phyloP scores from a whole-genome alignment of 1,140 invertebrate genomes.

The Trachymyrmex cornetzi region DNA sequence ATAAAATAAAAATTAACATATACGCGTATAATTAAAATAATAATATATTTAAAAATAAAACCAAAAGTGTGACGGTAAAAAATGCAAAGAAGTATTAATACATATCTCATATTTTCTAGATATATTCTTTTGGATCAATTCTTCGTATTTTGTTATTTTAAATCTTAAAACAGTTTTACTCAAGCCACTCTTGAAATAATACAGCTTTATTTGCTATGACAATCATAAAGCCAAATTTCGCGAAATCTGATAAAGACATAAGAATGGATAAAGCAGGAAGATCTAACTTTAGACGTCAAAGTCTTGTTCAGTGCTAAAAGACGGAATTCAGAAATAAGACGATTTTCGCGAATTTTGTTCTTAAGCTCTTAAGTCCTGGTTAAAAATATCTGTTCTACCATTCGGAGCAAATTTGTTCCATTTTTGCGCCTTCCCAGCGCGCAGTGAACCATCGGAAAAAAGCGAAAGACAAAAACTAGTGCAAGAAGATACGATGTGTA shows the following conservation, averaged over 20 bases:
- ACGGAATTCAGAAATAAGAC: slow-evolving; percentile 13
- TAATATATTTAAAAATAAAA: slow-evolving; percentile 18
- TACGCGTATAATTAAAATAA: not conserved
- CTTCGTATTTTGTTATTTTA: not conserved
- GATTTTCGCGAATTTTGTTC: slow-evolving; percentile 7
- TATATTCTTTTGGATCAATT: not conserved
- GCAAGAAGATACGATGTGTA: slow-evolving; percentile 24
- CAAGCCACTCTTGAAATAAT: not conserved
- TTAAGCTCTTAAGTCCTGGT: not conserved
- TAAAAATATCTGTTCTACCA: not conserved
- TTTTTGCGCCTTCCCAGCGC: not conserved
- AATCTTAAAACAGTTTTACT: not conserved
- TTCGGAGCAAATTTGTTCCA: not conserved
- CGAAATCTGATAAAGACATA: not conserved
- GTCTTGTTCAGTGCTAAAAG: not conserved
- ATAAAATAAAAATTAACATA: not conserved
- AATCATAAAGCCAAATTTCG: slow-evolving; percentile 2
- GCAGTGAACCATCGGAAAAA: slow-evolving; percentile 1
- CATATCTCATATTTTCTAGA: not conserved
- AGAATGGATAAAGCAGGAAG: not conserved
- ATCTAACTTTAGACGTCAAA: not conserved
- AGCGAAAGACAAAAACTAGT: not conserved
- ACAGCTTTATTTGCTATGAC: not conserved
- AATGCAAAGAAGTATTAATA: not conserved
- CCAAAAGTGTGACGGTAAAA: not conserved